A percentile compares a stretch with the other conserved stretches of the same genome.
Evolutionary conservation across 30 jellyfish, hydroid and myxozoan genomes (phyloP).

Genomic region (Calvadosia cruxmelitensis): DNA sequence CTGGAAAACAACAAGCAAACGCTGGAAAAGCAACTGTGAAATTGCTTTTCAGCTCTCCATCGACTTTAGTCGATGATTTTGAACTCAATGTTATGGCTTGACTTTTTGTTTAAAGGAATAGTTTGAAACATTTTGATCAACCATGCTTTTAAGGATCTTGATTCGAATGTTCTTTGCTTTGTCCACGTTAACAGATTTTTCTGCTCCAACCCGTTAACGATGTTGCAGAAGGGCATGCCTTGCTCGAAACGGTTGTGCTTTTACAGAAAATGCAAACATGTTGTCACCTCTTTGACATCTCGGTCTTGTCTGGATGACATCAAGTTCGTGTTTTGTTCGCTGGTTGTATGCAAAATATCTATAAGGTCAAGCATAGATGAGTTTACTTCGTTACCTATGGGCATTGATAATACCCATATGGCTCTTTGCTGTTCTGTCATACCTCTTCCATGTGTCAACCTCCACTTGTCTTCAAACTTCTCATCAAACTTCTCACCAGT

Average conservation of each 20-base stretch:
- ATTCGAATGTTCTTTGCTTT: slow-evolving; percentile 5
- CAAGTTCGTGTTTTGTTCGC: slow-evolving; percentile 27
- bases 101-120: slow-evolving; percentile 2
- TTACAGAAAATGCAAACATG: not conserved
- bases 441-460: slow-evolving; percentile 24
- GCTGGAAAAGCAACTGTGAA: slow-evolving; percentile 7
- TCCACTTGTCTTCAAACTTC: slow-evolving; percentile 21
- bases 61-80: not conserved
- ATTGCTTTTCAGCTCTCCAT: not conserved
- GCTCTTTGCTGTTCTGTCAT: slow-evolving; percentile 15
- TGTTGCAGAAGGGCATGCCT: slow-evolving; percentile 4
- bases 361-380: slow-evolving; percentile 18
- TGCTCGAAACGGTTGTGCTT: slow-evolving; percentile 15
- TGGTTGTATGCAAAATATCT: slow-evolving; percentile 4
- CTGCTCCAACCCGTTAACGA: slow-evolving; percentile 28
- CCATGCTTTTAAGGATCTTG: not conserved
- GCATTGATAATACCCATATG: slow-evolving; percentile 18
- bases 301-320: slow-evolving; percentile 12
- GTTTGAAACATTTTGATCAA: not conserved
- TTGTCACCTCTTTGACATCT: slow-evolving; percentile 14
- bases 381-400: slow-evolving; percentile 14
- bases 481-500: slow-evolving; percentile 33
- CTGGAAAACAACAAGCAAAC: not conserved
- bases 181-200: slow-evolving; percentile 14
- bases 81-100: slow-evolving; percentile 3